Base-by-base conservation (phyloP, 2,113 vertebrate genomes). In the Hemichromis elongatus region DNA sequence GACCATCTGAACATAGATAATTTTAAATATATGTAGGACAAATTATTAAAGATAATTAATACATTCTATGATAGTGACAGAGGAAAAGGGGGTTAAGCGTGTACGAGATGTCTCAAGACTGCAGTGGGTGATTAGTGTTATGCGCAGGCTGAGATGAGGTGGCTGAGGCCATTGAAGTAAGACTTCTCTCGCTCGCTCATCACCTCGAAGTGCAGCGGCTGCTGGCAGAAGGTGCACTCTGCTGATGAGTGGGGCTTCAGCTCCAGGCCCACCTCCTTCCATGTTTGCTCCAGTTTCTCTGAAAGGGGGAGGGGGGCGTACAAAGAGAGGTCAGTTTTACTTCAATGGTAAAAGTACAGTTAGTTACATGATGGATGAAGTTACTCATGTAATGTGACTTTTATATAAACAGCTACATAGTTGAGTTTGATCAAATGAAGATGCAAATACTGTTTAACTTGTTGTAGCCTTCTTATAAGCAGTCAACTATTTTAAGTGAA, bases 171-270 rank as follows among this genome's bases (percentile, higher is more conserved):
- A 2, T 91, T 97, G 95, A 99, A 99, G 94, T 97, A 99, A 40
- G 98, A 96, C 80, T 93, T 96, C 89, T 99, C 98, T n/a, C 98
- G 82, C 50, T 99, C 98, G 10, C 97, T 98, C 98, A 99, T 99
- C 88, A 96, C 82, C 93, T 99, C 97, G 10, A 99, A 98, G 82
- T 99, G 98, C n/a, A 99, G 95, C 0, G 99, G 99, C 92, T 97
- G 95, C 84, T 97, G 96, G 88, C 98, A 99, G 95, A 99, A 97
- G 86, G 97, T 99, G 56, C 99, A 99, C 88, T 99, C 98, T 0
- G 96, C 98, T 0, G 98, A 97, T 0, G 98, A 96, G 90, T 98
- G 97, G 0, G 97, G 97, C 84, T 97, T 98, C 88, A 99, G 94
- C 14, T 96, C 94, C 93, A 99, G 94, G 7, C 97, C 98, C 80